A percentile compares a stretch with the other conserved stretches of the same genome.
Conservation (phyloP, 2,113 vertebrate genomes). For the Protobothrops flavoviridis region DNA sequence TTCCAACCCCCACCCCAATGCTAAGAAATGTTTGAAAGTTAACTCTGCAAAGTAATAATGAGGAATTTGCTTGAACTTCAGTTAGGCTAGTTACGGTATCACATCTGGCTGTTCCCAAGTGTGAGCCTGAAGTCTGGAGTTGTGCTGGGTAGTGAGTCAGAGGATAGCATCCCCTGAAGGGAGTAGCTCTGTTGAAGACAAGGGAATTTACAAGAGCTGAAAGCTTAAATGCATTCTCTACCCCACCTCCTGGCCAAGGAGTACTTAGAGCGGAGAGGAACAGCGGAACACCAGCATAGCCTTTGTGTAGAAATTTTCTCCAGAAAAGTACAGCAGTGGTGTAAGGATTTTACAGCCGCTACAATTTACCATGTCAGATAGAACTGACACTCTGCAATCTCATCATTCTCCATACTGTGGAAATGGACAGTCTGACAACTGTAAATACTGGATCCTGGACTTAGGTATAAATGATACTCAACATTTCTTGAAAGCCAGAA, state of each 20-base stretch:
- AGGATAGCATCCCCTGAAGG: slow-evolving; percentile 58
- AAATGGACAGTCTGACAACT: slow-evolving; percentile 77
- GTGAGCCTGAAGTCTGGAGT: slow-evolving; percentile 78
- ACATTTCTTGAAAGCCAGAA: neutral
- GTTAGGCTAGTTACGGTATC: slow-evolving; percentile 84
- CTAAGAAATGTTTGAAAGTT: neutral
- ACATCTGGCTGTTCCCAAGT: slow-evolving; percentile 80
- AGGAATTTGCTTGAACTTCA: slow-evolving; percentile 75
- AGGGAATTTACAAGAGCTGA: slow-evolving; percentile 40
- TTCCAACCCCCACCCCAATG: neutral
- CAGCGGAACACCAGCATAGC: neutral
- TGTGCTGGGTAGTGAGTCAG: slow-evolving; percentile 66
- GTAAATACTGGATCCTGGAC: slow-evolving; percentile 97
- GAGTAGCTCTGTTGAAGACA: slow-evolving; percentile 52
- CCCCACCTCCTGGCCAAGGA: neutral
- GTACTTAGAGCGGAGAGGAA: neutral
- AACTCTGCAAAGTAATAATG: slow-evolving; percentile 30
- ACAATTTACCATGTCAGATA: slow-evolving; percentile 78
- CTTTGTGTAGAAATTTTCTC: slow-evolving; percentile 16
- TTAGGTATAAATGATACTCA: slow-evolving; percentile 77
- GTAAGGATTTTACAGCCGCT: slow-evolving; percentile 19
- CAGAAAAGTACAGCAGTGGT: slow-evolving; percentile 2
- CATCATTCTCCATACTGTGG: slow-evolving; percentile 73
- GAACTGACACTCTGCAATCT: slow-evolving; percentile 76
- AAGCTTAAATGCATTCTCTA: neutral